Evolutionary conservation across 2,888 invertebrate genomes (phyloP).

Genomic region (Aphodius sticticus): DNA sequence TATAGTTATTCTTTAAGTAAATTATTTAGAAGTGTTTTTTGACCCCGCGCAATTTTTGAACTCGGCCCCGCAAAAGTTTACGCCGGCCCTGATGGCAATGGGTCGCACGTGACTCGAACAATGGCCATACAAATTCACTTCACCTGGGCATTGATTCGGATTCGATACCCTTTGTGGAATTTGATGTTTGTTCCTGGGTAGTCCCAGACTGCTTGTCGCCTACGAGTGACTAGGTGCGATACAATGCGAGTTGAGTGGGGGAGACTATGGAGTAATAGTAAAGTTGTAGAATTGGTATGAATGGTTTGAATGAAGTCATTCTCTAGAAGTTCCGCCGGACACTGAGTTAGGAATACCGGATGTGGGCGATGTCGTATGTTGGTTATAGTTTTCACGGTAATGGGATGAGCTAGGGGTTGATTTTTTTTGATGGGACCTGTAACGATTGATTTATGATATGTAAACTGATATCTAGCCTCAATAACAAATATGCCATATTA

Average conservation of each 20-base stretch:
- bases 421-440: not conserved
- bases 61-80: too few species aligned
- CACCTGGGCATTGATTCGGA: not conserved
- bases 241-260: not conserved
- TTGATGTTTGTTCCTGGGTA: not conserved
- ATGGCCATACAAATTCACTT: not conserved
- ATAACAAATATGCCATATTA: too few species aligned
- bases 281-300: not conserved
- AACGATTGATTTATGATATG: too few species aligned
- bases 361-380: not conserved
- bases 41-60: too few species aligned
- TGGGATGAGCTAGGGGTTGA: too few species aligned
- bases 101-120: not conserved
- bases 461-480: too few species aligned
- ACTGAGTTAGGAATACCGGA: not conserved
- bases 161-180: not conserved
- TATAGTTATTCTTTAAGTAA: too few species aligned
- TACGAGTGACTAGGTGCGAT: not conserved
- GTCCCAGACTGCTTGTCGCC: not conserved
- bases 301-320: not conserved
- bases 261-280: not conserved
- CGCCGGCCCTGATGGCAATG: not conserved
- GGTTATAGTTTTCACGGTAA: not conserved
- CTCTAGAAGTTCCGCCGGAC: not conserved
- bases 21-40: too few species aligned